A percentile compares a stretch with the other conserved stretches of the same genome.
Conservation (phyloP, 2,888 invertebrate genomes). For the Atherix ibis region DNA sequence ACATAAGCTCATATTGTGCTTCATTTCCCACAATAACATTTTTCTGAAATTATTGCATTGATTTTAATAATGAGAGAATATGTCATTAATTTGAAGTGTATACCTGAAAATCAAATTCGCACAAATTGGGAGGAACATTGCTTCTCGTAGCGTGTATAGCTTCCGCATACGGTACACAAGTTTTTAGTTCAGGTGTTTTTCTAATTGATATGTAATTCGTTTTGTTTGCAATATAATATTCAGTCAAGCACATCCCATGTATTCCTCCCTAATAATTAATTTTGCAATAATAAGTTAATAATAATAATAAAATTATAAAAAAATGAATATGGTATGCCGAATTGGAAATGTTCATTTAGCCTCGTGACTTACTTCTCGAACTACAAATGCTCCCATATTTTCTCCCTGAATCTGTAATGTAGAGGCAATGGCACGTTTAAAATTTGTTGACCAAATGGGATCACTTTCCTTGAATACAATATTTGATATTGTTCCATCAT, state of each 20-base stretch:
- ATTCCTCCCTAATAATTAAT: slow-evolving; percentile 36
- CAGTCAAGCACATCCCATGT: slow-evolving; percentile 38
- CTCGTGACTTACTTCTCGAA: slow-evolving; percentile 25
- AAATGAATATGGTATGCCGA: no score
- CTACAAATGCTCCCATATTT: slow-evolving; percentile 30
- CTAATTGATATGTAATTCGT: slow-evolving; percentile 29
- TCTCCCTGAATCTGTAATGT: slow-evolving; percentile 43
- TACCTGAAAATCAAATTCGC: slow-evolving; percentile 29
- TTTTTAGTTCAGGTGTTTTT: slow-evolving; percentile 30
- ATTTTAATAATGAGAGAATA: no score
- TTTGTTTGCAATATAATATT: slow-evolving; percentile 32
- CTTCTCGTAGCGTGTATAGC: slow-evolving; percentile 30
- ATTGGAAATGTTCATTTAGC: not conserved
- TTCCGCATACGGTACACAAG: slow-evolving; percentile 26
- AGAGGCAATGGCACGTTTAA: slow-evolving; percentile 49
- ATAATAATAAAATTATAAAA: slow-evolving; percentile 3
- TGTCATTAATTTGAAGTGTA: no score
- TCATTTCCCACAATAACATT: slow-evolving; percentile 32
- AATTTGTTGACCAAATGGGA: slow-evolving; percentile 48
- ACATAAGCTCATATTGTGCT: slow-evolving; percentile 26
- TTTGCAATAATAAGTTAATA: not conserved
- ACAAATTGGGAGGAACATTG: slow-evolving; percentile 31
- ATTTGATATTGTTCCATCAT: slow-evolving; percentile 27
- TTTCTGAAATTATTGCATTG: slow-evolving; percentile 14
- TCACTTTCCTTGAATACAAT: slow-evolving; percentile 34